phyloP scores from a whole-genome alignment of 2,797 vertebrate genomes.

The Melanogrammus aeglefinus region DNA sequence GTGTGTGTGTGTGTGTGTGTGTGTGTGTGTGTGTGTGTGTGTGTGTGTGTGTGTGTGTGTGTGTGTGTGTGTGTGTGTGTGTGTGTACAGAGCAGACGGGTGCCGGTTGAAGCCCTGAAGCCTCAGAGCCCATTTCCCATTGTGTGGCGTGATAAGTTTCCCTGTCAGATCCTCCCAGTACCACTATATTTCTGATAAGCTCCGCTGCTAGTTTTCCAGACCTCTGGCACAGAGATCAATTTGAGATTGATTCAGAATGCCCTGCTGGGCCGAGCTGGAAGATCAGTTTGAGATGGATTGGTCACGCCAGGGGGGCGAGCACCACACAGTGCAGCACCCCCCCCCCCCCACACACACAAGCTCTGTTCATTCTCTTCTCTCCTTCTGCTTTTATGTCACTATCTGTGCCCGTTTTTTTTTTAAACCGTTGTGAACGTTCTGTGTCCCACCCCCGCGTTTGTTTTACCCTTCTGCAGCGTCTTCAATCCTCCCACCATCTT shows the following conservation, averaged over 20 bases:
- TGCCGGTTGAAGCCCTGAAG: constrained; percentile 67
- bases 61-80: constrained; percentile 39
- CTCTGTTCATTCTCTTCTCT: constrained; percentile 54
- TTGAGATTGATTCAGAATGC: constrained; percentile 84
- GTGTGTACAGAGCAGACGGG: constrained; percentile 52
- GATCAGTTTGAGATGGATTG: constrained; percentile 85
- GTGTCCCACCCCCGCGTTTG: constrained; percentile 15
- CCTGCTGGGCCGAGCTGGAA: constrained; percentile 76
- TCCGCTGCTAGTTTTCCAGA: constrained; percentile 80
- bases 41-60: constrained; percentile 45
- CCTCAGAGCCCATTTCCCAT: constrained; percentile 77
- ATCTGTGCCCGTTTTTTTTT: constrained; percentile 58
- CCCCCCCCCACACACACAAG: constrained; percentile 33
- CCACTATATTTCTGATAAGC: constrained; percentile 85
- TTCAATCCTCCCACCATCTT: constrained; percentile 1
- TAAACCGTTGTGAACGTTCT: constrained; percentile 31
- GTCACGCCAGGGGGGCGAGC: constrained; percentile 75
- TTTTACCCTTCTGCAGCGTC: constrained; percentile 45
- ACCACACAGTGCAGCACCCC: constrained; percentile 65
- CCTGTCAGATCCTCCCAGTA: constrained; percentile 82
- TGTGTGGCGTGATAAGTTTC: constrained; percentile 81
- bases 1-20: constrained; percentile 29
- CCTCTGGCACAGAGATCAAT: constrained; percentile 84
- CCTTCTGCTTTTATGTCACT: constrained; percentile 42
- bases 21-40: constrained; percentile 40